Evolutionary conservation across 2,797 vertebrate species (phyloP).

Genomic region (Sebastes iracundus): DNA sequence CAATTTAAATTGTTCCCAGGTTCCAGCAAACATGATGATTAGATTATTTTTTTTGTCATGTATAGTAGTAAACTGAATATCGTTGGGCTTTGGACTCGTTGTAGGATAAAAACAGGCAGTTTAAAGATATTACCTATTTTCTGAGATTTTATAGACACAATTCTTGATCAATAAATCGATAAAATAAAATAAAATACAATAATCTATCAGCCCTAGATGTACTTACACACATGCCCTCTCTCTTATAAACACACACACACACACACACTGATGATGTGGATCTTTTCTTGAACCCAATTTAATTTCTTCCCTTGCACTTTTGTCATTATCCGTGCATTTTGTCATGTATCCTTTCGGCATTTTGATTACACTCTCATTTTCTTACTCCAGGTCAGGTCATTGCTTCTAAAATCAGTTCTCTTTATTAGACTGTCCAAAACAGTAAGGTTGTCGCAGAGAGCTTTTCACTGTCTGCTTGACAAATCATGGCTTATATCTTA

Average conservation of each 20-base stretch:
- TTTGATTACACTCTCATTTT: neutral
- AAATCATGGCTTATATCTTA: constrained; percentile 20
- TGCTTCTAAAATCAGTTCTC: constrained; percentile 3
- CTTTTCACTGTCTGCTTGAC: constrained; percentile 6
- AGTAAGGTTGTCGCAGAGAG: neutral
- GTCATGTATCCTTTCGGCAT: neutral
- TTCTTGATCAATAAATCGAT: no score
- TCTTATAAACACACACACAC: neutral
- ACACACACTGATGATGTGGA: neutral
- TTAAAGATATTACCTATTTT: neutral
- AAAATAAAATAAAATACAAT: no score
- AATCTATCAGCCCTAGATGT: neutral
- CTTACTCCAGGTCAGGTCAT: constrained; percentile 7
- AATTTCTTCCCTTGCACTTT: neutral
- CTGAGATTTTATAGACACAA: neutral
- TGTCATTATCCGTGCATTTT: neutral
- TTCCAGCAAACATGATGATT: neutral
- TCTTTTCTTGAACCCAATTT: neutral
- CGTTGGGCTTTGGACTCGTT: neutral
- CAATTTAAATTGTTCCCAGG: neutral
- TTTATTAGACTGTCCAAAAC: constrained; percentile 1
- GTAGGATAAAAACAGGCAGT: neutral
- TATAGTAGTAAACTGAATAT: neutral
- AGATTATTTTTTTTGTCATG: neutral
- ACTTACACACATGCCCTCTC: neutral